Base-by-base conservation (phyloP, 2,888 invertebrate genomes). In the Leptura quadrifasciata region DNA sequence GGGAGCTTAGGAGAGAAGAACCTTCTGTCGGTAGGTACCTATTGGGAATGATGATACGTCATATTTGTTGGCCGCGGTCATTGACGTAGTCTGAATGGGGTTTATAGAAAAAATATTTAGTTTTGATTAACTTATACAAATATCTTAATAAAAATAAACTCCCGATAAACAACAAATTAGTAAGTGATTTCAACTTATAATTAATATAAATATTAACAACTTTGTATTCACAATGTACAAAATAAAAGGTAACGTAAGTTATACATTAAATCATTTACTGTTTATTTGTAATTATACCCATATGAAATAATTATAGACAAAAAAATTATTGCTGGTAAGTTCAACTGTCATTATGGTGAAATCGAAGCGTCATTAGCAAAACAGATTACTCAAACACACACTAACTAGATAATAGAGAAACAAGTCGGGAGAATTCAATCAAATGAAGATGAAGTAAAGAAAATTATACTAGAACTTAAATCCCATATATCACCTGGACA, bases 11-110 rank as follows among this genome's bases (percentile, higher is more conserved):
- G 80, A 81, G 8, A 58, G 60, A 27, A 27, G 61, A 80, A 81
- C 76, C 78, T 79, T 77, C 77, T 82, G 82, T 79, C 78, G 83
- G 83, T 83, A 82, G 83, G 84, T 84, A 84, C 82, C 85, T 83
- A 86, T 86, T 86, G 84, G 84, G 82, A 85, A 85, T 80, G 86
- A 87, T 87, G 87, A 86, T 87, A 86, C 84, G 84, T 85, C 86
- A 86, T 84, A 86, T 86, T 86, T 82, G 77, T 79, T 81, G 54
- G 52, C 21, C 24, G 17, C 52, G 9, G 10, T 20, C 74, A 74
- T 60, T 74, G 69, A 61, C 70, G 72, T 69, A 57, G 35, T 2
- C 20, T 12, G 12, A 24, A 55, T 54, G 18, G 10, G 55, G 18
- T 20, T 17, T 54, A 31, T 68, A 9, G 54, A 68, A 57, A n/a